phyloP scores from a whole-genome alignment of 2,888 invertebrate genomes.

The Myopa testacea region DNA sequence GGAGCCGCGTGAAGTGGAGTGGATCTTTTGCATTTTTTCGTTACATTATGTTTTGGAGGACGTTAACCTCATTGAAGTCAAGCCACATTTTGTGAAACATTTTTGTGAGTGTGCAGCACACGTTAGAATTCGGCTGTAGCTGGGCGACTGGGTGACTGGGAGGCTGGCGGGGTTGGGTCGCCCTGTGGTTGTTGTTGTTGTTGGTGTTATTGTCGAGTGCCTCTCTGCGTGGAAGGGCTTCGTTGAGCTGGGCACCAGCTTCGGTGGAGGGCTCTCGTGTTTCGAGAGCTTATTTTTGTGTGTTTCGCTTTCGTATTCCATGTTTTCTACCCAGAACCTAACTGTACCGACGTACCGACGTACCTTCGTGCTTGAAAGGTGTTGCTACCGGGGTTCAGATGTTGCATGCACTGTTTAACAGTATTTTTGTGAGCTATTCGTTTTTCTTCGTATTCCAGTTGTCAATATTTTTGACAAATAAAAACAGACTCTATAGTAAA shows the following conservation, averaged over 20 bases:
- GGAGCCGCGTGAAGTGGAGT: conserved; percentile 40
- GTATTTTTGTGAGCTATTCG: neutral
- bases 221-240: no score
- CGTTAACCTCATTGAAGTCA: conserved; percentile 52
- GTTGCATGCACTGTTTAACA: conserved; percentile 34
- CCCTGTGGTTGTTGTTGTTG: neutral
- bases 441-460: no score
- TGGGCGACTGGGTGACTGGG: conserved; percentile 14
- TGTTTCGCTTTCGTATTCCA: neutral
- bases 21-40: conserved; percentile 43
- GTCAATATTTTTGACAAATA: no score
- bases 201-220: no score
- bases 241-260: no score
- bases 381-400: conserved; percentile 27
- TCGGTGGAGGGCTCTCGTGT: no score
- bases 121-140: conserved; percentile 48
- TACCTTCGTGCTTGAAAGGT: neutral
- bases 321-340: conserved; percentile 31
- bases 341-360: neutral
- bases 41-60: conserved; percentile 54
- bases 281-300: neutral
- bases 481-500: no score
- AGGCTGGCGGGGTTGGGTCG: conserved; percentile 34
- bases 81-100: conserved; percentile 39
- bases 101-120: conserved; percentile 48